phyloP scores from a whole-genome alignment of 23 tunicate genomes.

The Styela plicata region DNA sequence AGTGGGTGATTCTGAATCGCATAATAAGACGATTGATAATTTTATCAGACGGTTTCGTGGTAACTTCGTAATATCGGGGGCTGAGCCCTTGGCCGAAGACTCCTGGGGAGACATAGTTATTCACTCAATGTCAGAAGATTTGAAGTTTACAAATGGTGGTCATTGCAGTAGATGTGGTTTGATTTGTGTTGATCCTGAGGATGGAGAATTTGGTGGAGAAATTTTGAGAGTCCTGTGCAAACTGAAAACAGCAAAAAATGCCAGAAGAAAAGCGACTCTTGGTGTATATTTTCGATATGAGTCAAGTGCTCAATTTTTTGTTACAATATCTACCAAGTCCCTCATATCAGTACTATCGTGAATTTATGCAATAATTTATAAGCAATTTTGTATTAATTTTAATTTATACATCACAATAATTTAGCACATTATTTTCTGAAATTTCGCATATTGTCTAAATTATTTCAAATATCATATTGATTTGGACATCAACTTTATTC shows the following conservation, averaged over 20 bases:
- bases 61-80: slow-evolving; percentile 56
- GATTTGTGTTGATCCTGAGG: slow-evolving; percentile 52
- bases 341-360: neutral
- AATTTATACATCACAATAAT: no score
- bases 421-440: no score
- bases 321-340: neutral
- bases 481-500: no score
- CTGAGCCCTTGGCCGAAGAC: slow-evolving; percentile 65
- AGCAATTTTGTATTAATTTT: no score
- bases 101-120: slow-evolving; percentile 33
- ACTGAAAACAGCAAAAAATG: neutral
- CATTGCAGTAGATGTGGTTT: slow-evolving; percentile 70
- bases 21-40: slow-evolving; percentile 18
- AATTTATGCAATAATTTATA: no score
- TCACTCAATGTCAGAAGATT: neutral
- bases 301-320: no score
- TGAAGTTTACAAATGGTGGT: slow-evolving; percentile 14
- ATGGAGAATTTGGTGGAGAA: slow-evolving; percentile 43
- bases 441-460: no score
- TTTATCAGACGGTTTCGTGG: slow-evolving; percentile 50
- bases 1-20: neutral
- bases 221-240: slow-evolving; percentile 45
- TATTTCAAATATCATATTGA: no score
- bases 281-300: slow-evolving; percentile 26
- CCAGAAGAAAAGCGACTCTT: slow-evolving; percentile 7